Conservation (phyloP, 2,797 vertebrate species). For the Pyrocephalus nanus region DNA sequence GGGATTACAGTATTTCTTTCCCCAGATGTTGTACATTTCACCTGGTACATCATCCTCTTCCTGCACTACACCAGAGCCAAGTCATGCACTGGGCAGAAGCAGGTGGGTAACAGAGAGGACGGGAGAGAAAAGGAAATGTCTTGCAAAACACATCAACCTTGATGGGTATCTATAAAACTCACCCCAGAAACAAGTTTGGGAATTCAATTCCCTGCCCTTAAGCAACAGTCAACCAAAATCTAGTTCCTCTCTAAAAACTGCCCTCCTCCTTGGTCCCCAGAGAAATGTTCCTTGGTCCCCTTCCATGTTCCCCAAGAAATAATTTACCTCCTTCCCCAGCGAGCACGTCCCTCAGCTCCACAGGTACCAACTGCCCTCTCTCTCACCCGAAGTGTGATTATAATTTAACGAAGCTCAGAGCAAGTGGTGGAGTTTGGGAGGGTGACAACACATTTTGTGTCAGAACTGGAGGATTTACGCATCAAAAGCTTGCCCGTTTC, state of each 20-base stretch:
- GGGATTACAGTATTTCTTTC: neutral
- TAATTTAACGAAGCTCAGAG: neutral
- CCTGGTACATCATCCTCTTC: neutral
- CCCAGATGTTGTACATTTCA: neutral
- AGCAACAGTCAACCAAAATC: neutral
- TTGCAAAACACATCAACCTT: neutral
- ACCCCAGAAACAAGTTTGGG: neutral
- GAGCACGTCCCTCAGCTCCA: neutral
- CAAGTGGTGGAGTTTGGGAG: neutral
- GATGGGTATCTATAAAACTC: neutral
- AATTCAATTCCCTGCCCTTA: neutral
- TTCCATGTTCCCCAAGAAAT: neutral
- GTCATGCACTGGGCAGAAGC: neutral
- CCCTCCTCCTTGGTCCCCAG: neutral
- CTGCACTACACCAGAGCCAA: neutral
- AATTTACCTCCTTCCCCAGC: slow-evolving; percentile 23
- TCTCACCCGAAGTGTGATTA: fast-evolving
- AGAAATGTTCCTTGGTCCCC: too few relatives aligned
- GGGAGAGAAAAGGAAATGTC: neutral
- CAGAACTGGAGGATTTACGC: slow-evolving; percentile 47
- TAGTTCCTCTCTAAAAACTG: neutral
- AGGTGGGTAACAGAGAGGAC: neutral
- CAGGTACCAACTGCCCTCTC: neutral
- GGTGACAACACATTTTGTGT: neutral
- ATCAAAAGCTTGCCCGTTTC: slow-evolving; percentile 26